These are phyloP conservation scores for Melanostigma gelatinosum DNA, from an alignment of 2,113 vertebrate genomes.

Conservation along the genomic window DNA sequence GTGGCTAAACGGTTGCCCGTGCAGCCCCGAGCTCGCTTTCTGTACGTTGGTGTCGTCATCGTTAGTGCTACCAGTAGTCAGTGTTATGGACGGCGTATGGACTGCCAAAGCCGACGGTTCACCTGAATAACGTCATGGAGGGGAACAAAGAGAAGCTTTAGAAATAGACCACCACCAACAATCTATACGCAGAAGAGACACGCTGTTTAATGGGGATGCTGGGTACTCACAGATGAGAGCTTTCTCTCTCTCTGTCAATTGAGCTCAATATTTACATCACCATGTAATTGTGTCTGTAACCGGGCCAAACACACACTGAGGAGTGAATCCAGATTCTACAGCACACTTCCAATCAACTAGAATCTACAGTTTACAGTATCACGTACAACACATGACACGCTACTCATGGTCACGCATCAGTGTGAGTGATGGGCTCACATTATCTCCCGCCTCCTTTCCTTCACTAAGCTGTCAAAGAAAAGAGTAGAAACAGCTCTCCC, in stretches of 20 bases:
- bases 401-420: background rate
- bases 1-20: conserved; percentile 33
- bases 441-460: background rate
- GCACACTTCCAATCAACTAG: background rate
- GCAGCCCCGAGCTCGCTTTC: conserved; percentile 35
- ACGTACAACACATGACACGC: background rate
- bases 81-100: conserved; percentile 41
- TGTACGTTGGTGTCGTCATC: conserved; percentile 28
- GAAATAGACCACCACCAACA: background rate
- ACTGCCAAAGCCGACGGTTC: conserved; percentile 37
- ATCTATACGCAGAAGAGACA: conserved; percentile 2
- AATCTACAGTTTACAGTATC: background rate
- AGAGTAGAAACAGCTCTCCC: background rate
- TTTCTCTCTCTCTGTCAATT: conserved; percentile 2
- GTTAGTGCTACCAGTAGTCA: conserved; percentile 25
- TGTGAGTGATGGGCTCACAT: background rate
- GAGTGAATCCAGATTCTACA: background rate
- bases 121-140: conserved; percentile 6
- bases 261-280: conserved; percentile 20
- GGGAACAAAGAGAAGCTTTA: conserved; percentile 21
- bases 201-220: conserved; percentile 17
- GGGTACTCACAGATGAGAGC: conserved; percentile 12
- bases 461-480: conserved; percentile 2
- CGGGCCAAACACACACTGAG: background rate
- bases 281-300: background rate